These are phyloP conservation scores for Istiophorus platypterus DNA, from an alignment of 2,113 vertebrate genomes.

Conservation along the genomic window DNA sequence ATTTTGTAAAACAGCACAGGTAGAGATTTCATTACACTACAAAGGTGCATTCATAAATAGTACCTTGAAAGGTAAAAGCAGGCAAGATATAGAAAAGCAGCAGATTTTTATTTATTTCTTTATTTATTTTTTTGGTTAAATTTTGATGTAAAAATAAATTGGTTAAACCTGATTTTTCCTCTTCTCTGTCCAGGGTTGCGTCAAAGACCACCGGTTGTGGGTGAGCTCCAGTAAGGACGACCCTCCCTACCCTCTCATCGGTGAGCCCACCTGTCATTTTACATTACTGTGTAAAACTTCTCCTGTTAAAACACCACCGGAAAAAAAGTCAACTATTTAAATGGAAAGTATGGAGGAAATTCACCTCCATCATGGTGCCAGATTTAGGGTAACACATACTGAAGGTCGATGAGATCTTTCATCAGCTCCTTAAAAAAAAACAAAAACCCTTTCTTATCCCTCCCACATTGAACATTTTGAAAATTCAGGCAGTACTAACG, in stretches of 20 bases:
- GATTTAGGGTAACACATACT: neutral
- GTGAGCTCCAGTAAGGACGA: constrained; percentile 95
- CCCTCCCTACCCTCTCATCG: constrained; percentile 95
- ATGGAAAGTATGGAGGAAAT: neutral
- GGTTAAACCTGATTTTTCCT: neutral
- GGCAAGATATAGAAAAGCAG: neutral
- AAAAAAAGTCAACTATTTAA: neutral
- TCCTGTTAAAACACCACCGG: neutral
- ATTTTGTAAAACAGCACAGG: too few species aligned
- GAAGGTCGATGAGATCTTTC: neutral
- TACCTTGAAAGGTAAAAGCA: neutral
- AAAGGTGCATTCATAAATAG: neutral
- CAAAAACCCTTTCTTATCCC: neutral
- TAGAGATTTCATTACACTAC: neutral
- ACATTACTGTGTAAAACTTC: neutral
- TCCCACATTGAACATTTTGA: neutral
- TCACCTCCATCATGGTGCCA: neutral
- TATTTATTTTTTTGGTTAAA: neutral
- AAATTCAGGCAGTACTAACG: neutral
- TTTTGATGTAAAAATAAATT: neutral
- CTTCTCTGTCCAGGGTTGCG: constrained; percentile 85
- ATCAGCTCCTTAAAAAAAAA: neutral
- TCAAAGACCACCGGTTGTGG: constrained; percentile 94
- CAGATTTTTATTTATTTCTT: too few species aligned
- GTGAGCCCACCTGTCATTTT: constrained; percentile 81